Evolutionary conservation across 1,140 invertebrate species (phyloP).

Genomic region (Lordiphosa mommai): DNA sequence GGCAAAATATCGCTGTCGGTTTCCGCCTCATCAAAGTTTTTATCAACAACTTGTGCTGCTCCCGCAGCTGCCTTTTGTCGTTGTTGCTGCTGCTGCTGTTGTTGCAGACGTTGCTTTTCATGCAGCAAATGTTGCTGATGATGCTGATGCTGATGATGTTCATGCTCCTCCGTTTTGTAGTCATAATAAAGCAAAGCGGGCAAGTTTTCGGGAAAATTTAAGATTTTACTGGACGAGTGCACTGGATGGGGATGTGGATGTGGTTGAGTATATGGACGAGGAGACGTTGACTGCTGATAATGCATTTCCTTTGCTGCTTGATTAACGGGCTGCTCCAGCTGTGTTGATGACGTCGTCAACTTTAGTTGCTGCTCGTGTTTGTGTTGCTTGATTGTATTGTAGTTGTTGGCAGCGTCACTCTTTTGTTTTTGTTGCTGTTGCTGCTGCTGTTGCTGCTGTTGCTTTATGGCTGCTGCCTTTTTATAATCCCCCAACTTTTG

Average conservation of each 20-base stretch:
- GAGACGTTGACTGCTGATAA: constrained; percentile 49
- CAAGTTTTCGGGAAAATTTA: constrained; percentile 76
- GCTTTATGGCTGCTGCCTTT: constrained; percentile 34
- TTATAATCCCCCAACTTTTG: constrained; percentile 46
- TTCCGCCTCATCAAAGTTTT: constrained; percentile 73
- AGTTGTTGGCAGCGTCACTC: constrained; percentile 41
- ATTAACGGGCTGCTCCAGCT: constrained; percentile 49
- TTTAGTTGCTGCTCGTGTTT: constrained; percentile 49
- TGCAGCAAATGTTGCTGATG: constrained; percentile 76
- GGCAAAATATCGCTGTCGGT: constrained; percentile 79
- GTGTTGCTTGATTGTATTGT: constrained; percentile 66
- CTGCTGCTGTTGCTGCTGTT: constrained; percentile 38
- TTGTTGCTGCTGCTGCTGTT: constrained; percentile 38
- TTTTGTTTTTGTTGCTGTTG: constrained; percentile 38
- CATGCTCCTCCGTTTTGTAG: constrained; percentile 76
- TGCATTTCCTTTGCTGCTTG: constrained; percentile 58
- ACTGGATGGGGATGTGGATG: constrained; percentile 29
- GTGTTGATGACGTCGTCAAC: constrained; percentile 20
- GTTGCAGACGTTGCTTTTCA: constrained; percentile 55
- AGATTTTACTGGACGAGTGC: constrained; percentile 66
- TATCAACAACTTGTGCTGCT: constrained; percentile 41
- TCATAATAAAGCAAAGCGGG: constrained; percentile 74
- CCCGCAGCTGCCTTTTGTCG: constrained; percentile 30
- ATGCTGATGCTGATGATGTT: constrained; percentile 76
- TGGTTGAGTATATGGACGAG: constrained; percentile 10